Percentiles rank a stretch among this genome's conserved stretches.
phyloP scores from a whole-genome alignment of 2,113 vertebrate genomes.

The Alethe diademata region DNA sequence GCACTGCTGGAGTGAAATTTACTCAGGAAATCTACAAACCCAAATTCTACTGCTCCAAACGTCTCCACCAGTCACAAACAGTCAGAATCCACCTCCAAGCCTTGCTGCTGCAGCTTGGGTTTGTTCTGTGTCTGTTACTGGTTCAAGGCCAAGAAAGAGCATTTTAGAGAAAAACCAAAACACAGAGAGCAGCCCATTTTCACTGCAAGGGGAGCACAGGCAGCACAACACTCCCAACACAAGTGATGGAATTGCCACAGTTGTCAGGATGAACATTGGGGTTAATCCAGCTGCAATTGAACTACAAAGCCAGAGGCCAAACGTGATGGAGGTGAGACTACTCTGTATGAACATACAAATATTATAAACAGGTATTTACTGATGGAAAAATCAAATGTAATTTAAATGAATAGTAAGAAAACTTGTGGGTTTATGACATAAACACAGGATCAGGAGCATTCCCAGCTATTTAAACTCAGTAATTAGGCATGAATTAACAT shows the following conservation, averaged over 20 bases:
- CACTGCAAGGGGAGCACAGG: not conserved
- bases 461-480: not conserved
- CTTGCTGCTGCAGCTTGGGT: not conserved
- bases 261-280: not conserved
- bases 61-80: not conserved
- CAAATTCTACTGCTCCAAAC: not conserved
- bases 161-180: not conserved
- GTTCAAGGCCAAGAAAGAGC: not conserved
- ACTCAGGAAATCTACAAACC: not conserved
- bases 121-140: not conserved
- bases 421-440: not conserved
- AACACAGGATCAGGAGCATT: not conserved
- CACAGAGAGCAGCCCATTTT: not conserved
- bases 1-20: not conserved
- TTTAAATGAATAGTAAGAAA: not conserved
- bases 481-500: not conserved
- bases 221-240: not conserved
- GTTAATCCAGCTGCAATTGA: not conserved
- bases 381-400: not conserved
- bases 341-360: not conserved
- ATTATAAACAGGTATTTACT: not conserved
- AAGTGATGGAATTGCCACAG: not conserved
- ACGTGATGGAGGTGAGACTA: not conserved
- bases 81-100: not conserved
- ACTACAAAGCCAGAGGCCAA: not conserved